Evolutionary conservation across 1,140 invertebrate species (phyloP), one percentile per base, ranked within the genome.

Genomic region (Drosophila gunungcola): DNA sequence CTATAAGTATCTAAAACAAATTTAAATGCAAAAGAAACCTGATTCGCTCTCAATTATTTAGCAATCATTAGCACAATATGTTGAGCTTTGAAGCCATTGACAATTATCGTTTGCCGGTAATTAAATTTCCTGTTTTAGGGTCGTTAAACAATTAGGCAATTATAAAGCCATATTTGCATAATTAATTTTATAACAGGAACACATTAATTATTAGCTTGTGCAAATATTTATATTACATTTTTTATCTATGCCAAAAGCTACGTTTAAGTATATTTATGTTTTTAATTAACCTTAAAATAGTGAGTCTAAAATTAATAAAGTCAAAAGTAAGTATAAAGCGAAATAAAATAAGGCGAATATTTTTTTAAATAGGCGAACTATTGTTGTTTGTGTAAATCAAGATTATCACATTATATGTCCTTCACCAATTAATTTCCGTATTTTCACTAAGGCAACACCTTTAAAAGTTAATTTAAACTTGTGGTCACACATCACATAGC

Each of bases 401-500:
- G 5, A 32, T 32, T 32, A 7, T 32, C 7, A 32, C 7, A 32
- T 32, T 34, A 6, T 25, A 16, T 21, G 16, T 11, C 16, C 27
- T 10, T 39, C 3, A 13, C 34, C 16, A 13, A 29, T 29, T 11
- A 6, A 7, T 10, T 2, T 4, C n/a, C n/a, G 39, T 27, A 48
- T 27, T 29, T 54, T 49, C 43, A 25, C 16, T 41, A 13, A 10
- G 16, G 10, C 27, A 52, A 56, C 52, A 70, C 46, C 52, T 81
- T 67, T 82, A 64, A 81, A 70, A 41, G 34, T 32, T 78, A 81
- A 86, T 82, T 85, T 78, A 81, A 81, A 78, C 63, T 86, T 80
- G 64, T 72, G 72, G 65, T 41, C 57, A 41, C 36, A 1, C 53
- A 32, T 32, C 29, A 32, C 29, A 7, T 32, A 34, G 32, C 6